Evolutionary conservation across 2,888 invertebrate species (phyloP), one percentile per base, ranked within the genome.

Genomic region (Tethea ocularis): DNA sequence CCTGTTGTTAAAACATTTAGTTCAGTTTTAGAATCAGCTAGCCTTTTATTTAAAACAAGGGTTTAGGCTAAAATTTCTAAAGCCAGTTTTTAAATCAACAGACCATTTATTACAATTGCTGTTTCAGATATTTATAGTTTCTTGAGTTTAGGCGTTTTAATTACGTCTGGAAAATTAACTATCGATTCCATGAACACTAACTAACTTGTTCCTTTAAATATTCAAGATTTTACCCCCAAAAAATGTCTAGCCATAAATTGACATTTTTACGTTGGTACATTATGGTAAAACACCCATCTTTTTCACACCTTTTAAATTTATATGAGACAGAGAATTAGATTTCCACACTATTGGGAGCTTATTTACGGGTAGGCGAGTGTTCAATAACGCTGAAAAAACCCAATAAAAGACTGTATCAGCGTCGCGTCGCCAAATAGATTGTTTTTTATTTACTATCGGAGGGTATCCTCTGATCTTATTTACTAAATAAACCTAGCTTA

Each of bases 331-430:
- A 80, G 73, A 81, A 84, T 81, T 75, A 68, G 74, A 80, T 84
- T 80, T 73, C 58, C 74, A 65, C 76, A 78, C 68, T 72, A 77
- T 63, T 67, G 64, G 56, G 52, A 66, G 70, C 75, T 74, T 76
- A 78, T 80, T 82, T 77, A 77, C 75, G 71, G 78, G 71, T 72
- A 79, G 77, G 75, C 76, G 80, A 79, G 71, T 62, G 66, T 67
- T 77, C 79, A 77, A 75, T 76, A 69, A 74, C 66, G 73, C 63
- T 36, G 54, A 54, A 54, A 64, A 69, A 83, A 85, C 80, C 75
- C 74, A 81, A 85, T 85, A 82, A 80, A 29, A 13, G 13, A 17
- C 17, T 22, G 33, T 33, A 20, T 24, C 29, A 54, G 26, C 20
- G 5, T 46, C 46, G 26, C 20, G 5, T 46, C 46, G 46, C n/a